phyloP scores from a whole-genome alignment of 2,113 vertebrate genomes.

The Notechis scutatus region DNA sequence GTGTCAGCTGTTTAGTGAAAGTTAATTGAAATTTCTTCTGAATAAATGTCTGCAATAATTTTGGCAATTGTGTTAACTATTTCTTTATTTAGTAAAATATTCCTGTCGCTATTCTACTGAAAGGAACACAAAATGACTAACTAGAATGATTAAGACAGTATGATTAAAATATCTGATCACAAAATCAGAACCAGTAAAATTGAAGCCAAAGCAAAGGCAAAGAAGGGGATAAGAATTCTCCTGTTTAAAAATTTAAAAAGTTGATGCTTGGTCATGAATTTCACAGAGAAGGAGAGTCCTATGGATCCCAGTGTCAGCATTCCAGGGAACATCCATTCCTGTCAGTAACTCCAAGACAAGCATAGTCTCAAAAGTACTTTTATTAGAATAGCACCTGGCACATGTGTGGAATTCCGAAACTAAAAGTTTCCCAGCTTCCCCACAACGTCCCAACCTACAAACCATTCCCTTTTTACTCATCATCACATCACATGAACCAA shows the following conservation, averaged over 20 bases:
- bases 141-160: background rate
- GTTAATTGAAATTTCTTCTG: background rate
- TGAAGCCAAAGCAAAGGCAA: background rate
- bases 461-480: no score
- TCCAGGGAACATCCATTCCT: no score
- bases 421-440: no score
- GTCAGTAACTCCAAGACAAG: no score
- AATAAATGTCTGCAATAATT: background rate
- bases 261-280: background rate
- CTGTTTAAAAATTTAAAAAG: background rate
- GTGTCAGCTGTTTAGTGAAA: background rate
- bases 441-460: no score
- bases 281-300: background rate
- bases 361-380: no score
- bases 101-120: background rate
- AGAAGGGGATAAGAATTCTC: background rate
- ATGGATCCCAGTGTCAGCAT: background rate
- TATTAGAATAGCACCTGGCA: no score
- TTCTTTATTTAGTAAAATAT: background rate
- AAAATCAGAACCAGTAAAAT: background rate
- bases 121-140: background rate
- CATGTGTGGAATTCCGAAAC: no score
- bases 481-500: no score
- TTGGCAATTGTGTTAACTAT: background rate
- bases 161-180: background rate